A percentile compares a stretch with the other conserved stretches of the same genome.
Conservation (phyloP, 1,140 invertebrate species). For the Scylla paramamosain region DNA sequence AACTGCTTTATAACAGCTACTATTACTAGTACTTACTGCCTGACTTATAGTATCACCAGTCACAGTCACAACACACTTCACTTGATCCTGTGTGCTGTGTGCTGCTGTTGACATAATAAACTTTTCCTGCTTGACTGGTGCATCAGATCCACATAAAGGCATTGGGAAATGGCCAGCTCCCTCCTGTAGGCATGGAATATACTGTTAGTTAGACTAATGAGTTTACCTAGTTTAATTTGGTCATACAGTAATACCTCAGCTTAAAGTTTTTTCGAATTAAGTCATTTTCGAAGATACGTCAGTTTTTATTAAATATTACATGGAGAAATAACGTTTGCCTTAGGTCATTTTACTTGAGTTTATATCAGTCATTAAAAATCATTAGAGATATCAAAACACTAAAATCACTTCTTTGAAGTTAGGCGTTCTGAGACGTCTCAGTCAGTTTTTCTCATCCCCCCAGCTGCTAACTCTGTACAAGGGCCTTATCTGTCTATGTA, state of each 20-base stretch:
- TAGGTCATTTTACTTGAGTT: neutral
- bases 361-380: slow-evolving; percentile 36
- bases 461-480: too few species aligned
- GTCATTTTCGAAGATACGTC: neutral
- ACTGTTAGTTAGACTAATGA: neutral
- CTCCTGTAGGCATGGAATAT: slow-evolving; percentile 83
- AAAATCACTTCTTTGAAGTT: too few species aligned
- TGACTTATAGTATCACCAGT: slow-evolving; percentile 95
- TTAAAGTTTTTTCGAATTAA: neutral
- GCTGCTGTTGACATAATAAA: slow-evolving; percentile 88
- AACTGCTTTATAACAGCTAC: neutral
- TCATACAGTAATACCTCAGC: neutral
- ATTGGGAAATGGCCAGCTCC: slow-evolving; percentile 92
- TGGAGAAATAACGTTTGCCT: neutral
- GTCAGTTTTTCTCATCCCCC: too few species aligned
- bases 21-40: slow-evolving; percentile 82
- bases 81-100: slow-evolving; percentile 86
- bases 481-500: too few species aligned
- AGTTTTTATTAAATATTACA: neutral
- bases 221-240: neutral
- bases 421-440: too few species aligned
- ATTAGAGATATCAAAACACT: slow-evolving; percentile 34
- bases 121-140: slow-evolving; percentile 89
- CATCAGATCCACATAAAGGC: slow-evolving; percentile 88
- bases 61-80: slow-evolving; percentile 94